These are phyloP conservation scores for Echinometra lucunter DNA, from an alignment of 53 echinoderm and acorn worm species.

Conservation along the genomic window DNA sequence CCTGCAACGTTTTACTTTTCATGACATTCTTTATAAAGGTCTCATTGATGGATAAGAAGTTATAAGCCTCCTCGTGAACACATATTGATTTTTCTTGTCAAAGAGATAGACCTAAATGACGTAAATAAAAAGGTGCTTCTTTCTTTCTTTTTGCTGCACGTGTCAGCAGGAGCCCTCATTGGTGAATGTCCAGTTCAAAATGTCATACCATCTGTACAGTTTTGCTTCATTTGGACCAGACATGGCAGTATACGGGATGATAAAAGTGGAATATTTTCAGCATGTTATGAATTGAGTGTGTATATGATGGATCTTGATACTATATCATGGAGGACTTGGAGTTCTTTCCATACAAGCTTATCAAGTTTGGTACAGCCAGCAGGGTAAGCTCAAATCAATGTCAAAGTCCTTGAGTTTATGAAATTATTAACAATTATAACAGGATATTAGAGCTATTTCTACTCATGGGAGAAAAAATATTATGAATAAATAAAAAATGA, in stretches of 20 bases:
- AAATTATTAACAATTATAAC: too few relatives aligned
- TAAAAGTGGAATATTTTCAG: constrained; percentile 10
- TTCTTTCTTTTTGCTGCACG: background rate
- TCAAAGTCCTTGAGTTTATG: too few relatives aligned
- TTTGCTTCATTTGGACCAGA: background rate
- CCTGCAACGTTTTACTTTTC: background rate
- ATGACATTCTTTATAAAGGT: background rate
- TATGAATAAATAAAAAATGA: too few relatives aligned
- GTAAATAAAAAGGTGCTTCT: background rate
- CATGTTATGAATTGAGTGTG: constrained; percentile 25
- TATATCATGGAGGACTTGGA: constrained; percentile 58
- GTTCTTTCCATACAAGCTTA: constrained; percentile 54
- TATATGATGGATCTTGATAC: constrained; percentile 38
- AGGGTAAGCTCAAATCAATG: constrained; percentile 29
- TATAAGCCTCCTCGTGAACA: background rate
- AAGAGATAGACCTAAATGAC: background rate
- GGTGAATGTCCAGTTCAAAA: background rate
- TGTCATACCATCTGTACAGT: background rate
- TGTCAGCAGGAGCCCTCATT: background rate
- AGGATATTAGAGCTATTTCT: too few relatives aligned
- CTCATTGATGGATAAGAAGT: background rate
- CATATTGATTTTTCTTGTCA: background rate
- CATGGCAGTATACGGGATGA: background rate
- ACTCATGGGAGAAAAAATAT: too few relatives aligned
- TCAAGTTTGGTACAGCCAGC: constrained; percentile 41